Base-by-base conservation (phyloP, 2,113 vertebrate genomes). In the Corydoras sp. region DNA sequence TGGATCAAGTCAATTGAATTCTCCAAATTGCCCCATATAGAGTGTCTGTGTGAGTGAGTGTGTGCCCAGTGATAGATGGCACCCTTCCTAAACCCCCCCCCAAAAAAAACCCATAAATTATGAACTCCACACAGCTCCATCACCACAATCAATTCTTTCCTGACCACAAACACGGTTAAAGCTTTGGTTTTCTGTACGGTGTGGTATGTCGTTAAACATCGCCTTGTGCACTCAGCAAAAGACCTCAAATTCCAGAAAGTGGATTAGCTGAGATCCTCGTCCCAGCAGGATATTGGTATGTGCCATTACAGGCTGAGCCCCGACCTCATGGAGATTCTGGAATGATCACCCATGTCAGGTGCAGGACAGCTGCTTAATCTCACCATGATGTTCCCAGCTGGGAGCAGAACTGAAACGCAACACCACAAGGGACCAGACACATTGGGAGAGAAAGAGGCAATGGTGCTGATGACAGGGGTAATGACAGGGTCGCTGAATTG, bases 311-410 rank as follows among this genome's bases (percentile, higher is more conserved):
- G 81, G 80, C 70, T 56, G 73, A 80, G 65, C 62, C 71, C 48
- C 18, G 58, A 72, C 58, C 73, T 53, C 71, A 30, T 55, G 24
- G 50, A 59, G 69, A 72, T 71, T 63, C 59, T 54, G 65, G 72
- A 76, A 79, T 75, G 82, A 78, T 77, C 63, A 69, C 48, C 73
- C 31, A 58, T 65, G 77, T 83, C 77, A 81, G 74, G 77, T 77
- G 77, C 24, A 68, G 62, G 77, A 79, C 76, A 77, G 73, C 72
- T 73, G 77, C 80, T 69, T 79, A 83, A 83, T 78, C 79, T 79
- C 62, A 73, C 68, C 14, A 18, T 56, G 2, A 56, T 71, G 67
- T 77, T 78, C 72, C 54, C 58, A 72, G 62, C 56, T 50, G 10
- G 30, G 60, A 62, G 53, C 54, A 2, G 15, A 31, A 12, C 67